phyloP scores from a whole-genome alignment of 2,888 invertebrate genomes.

The Diaprepes abbreviatus region DNA sequence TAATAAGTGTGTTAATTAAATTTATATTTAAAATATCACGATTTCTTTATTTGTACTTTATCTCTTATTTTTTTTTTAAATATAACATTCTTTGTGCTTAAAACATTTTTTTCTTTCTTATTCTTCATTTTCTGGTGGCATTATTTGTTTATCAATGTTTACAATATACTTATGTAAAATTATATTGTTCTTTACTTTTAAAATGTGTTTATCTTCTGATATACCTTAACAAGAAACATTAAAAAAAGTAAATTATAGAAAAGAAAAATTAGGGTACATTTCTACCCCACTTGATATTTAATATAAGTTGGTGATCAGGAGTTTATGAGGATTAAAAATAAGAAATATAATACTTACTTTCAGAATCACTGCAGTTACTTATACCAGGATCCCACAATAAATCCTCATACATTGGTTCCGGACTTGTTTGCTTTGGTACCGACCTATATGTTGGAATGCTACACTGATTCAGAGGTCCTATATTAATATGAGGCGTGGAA shows the following conservation, averaged over 20 bases:
- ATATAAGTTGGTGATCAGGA: too few species aligned
- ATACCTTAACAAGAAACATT: not conserved
- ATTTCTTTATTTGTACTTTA: too few species aligned
- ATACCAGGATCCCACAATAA: slow-evolving; percentile 91
- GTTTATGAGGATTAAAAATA: too few species aligned
- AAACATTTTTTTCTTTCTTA: too few species aligned
- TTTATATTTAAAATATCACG: too few species aligned
- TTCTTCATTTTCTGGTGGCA: too few species aligned
- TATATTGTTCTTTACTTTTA: not conserved
- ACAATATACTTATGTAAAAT: too few species aligned
- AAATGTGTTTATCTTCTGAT: not conserved
- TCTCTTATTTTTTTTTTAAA: too few species aligned
- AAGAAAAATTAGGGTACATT: not conserved
- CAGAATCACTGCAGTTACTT: slow-evolving; percentile 79
- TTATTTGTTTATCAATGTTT: too few species aligned
- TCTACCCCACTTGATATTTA: not conserved
- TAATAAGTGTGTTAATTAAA: too few species aligned
- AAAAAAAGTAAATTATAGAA: not conserved
- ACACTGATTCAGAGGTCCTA: slow-evolving; percentile 90
- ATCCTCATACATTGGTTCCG: slow-evolving; percentile 75
- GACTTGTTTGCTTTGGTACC: slow-evolving; percentile 68
- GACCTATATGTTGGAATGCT: slow-evolving; percentile 74
- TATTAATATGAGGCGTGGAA: slow-evolving; percentile 84
- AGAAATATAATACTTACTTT: too few species aligned
- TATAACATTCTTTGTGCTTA: too few species aligned